Conservation (phyloP, 1,140 invertebrate species). For the Neodiprion lecontei region DNA sequence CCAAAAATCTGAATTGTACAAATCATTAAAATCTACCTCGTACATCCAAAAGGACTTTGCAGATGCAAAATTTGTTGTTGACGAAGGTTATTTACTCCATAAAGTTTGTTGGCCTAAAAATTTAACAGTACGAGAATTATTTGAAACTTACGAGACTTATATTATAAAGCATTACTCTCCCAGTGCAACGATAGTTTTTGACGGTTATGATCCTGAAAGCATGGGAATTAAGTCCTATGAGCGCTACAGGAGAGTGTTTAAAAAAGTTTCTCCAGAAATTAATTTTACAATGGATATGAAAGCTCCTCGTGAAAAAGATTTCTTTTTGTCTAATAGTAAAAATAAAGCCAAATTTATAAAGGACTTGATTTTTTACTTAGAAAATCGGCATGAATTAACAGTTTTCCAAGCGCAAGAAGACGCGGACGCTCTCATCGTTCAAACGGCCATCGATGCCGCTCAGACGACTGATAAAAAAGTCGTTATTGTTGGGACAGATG, state of each 20-base stretch:
- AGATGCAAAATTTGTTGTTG: constrained; percentile 37
- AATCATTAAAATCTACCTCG: constrained; percentile 38
- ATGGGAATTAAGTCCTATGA: constrained; percentile 16
- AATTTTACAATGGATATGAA: constrained; percentile 16
- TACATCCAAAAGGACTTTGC: constrained; percentile 28
- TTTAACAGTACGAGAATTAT: constrained; percentile 32
- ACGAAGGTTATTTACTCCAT: constrained; percentile 38
- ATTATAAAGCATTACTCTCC: constrained; percentile 39
- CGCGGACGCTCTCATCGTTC: constrained; percentile 18
- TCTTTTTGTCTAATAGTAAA: constrained; percentile 21
- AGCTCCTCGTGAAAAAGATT: constrained; percentile 11
- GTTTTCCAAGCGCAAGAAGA: constrained; percentile 18
- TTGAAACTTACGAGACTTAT: constrained; percentile 42
- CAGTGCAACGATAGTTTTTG: constrained; percentile 40
- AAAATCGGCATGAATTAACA: neutral
- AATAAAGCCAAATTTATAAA: constrained; percentile 26
- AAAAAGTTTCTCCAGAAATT: constrained; percentile 19
- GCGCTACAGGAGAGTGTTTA: constrained; percentile 19
- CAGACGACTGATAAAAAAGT: neutral
- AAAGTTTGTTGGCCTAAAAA: constrained; percentile 33
- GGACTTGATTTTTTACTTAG: constrained; percentile 11
- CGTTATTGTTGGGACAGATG: constrained; percentile 24
- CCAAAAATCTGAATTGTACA: constrained; percentile 41
- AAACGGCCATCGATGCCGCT: constrained; percentile 17
- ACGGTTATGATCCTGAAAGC: constrained; percentile 37